Evolutionary conservation across 2,113 vertebrate genomes (phyloP), one percentile per base, ranked within the genome.

Genomic region (Bos javanicus): DNA sequence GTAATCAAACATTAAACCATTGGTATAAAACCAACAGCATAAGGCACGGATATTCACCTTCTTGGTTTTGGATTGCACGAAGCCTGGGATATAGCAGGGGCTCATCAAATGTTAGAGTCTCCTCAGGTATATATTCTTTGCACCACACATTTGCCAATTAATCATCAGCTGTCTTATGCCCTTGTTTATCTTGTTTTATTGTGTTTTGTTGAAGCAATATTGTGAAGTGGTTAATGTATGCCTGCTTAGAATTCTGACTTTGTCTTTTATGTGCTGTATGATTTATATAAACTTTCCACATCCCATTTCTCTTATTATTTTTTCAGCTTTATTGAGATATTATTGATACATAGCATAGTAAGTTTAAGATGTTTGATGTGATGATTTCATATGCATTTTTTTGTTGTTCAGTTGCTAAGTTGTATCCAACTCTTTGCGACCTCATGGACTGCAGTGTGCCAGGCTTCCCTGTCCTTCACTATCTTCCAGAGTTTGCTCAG

Each of bases 1-100:
- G n/a, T 46, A 85, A 94, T 95, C n/a, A 90, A 78, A 96, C 59
- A 87, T 96, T 50, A 87, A 96, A 67, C 36, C 16, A 21, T 76
- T 57, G 60, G 21, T 92, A 46, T 90, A 87, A 96, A 96, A 94
- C 33, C 11, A 33, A 67, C 19, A 96, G 52, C n/a, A 48, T 54
- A 76, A 94, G 11, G 36, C 25, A 62, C 39, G 39, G 43, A 64
- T 88, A 81, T 85, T 90, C 59, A 56, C 30, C 19, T 80, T 92
- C 59, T 81, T 30, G 43, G 5, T 82, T 92, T 62, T 81, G 87
- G 23, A 81, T 59, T 83, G n/a, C 9, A 36, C 7, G 80, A 64
- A 80, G 21, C 28, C 62, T 87, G 57, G 25, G 7, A 5, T 30
- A 8, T 17, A 87, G 39, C 59, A 78, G 8, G 57, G 1, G 10